Base-by-base conservation (phyloP, 2,797 vertebrate genomes). In the Chromis chromis region DNA sequence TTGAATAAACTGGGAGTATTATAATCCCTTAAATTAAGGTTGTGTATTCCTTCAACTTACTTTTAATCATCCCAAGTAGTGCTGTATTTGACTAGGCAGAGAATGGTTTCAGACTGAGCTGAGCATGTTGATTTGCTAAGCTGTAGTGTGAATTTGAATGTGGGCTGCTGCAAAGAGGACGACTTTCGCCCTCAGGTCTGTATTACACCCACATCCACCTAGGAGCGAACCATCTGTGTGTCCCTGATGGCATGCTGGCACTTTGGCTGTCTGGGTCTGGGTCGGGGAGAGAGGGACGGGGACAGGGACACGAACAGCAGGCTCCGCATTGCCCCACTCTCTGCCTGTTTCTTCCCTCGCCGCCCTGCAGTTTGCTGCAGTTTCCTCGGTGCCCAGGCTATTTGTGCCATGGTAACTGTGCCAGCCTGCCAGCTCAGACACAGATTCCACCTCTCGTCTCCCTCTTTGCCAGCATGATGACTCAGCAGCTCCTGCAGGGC, bases 351-450 rank as follows among this genome's bases (percentile, higher is more conserved):
- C 83, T 83, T 77, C 65, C 65, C 74, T 78, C 46, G 57, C 80
- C 52, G 53, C 66, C 81, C 86, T 36, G 86, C 86, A 69, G 87
- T 83, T 86, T 88, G 74, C 89, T 85, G 85, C 88, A 83, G 89
- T 88, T 89, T 88, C 78, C 76, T 89, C 50, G 11, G 74, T 68
- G 78, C 84, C 73, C 36, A 33, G 78, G 85, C 88, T 89, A 87
- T 93, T 90, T 92, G 91, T 89, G 87, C 92, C 88, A 85, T 88
- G 88, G 89, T 88, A 92, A 92, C 92, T 78, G 81, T 93, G 91
- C 93, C 93, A 92, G 88, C 74, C 87, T 91, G 90, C 90, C 90
- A 90, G 90, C 91, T 91, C 92, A 91, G 88, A 93, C 91, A 84
- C 88, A 91, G 82, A 92, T 91, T 90, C 89, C 83, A 82, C 86